phyloP scores from a whole-genome alignment of 2,888 invertebrate species.

The Anorthoa munda region DNA sequence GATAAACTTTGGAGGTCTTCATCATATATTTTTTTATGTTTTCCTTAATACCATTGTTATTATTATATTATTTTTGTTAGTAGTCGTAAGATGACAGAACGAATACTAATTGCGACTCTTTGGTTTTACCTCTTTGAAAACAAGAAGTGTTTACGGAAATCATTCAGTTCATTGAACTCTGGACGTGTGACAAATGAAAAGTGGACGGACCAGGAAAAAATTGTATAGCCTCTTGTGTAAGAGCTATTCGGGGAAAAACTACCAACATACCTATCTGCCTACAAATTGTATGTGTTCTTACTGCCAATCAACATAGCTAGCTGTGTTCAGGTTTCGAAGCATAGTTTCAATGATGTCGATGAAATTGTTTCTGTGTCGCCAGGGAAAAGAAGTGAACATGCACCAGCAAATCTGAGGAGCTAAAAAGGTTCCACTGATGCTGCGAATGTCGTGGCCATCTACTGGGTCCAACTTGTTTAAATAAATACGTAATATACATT shows the following conservation, averaged over 20 bases:
- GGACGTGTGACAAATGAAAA: conserved; percentile 23
- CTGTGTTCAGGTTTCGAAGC: neutral
- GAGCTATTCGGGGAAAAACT: neutral
- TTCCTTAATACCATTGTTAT: conserved; percentile 45
- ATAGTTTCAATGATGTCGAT: neutral
- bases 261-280: neutral
- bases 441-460: no score
- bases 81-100: neutral
- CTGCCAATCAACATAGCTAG: no score
- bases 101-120: conserved; percentile 45
- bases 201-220: conserved; percentile 13
- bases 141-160: conserved; percentile 33
- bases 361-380: no score
- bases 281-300: no score
- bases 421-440: no score
- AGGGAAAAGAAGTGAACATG: no score
- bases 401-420: no score
- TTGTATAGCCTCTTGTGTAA: neutral
- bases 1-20: conserved; percentile 43
- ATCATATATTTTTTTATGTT: conserved; percentile 33
- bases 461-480: no score
- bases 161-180: conserved; percentile 46
- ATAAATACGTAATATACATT: no score
- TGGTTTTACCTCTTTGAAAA: conserved; percentile 22
- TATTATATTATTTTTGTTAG: conserved; percentile 21